Conservation (phyloP, 92 coral and sea anemone genomes). For the Anthopleura xanthogrammica region DNA sequence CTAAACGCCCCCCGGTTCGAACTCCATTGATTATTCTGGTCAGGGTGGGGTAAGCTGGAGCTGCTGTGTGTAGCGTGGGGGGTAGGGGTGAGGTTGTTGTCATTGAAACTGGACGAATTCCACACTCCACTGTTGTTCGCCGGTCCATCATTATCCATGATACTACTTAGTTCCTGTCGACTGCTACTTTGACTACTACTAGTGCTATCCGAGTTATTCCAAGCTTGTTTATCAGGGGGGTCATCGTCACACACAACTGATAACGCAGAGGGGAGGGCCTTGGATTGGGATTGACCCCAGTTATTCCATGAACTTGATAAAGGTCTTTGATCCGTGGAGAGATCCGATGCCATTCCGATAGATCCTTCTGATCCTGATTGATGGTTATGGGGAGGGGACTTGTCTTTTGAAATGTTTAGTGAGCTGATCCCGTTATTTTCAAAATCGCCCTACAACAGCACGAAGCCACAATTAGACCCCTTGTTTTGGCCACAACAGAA, state of each 20-base stretch:
- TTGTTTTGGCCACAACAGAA: no score
- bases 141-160: conserved; percentile 85
- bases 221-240: conserved; percentile 75
- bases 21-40: conserved; percentile 72
- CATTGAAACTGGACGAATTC: conserved; percentile 79
- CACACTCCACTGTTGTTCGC: conserved; percentile 53
- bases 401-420: conserved; percentile 28
- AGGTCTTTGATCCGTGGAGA: conserved; percentile 60
- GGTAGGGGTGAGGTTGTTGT: conserved; percentile 85
- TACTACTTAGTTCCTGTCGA: conserved; percentile 89
- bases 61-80: conserved; percentile 65
- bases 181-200: conserved; percentile 98
- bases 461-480: no score
- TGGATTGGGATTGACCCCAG: conserved; percentile 81
- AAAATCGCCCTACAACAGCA: conserved; percentile 38
- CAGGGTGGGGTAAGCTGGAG: conserved; percentile 72
- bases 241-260: conserved; percentile 89
- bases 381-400: conserved; percentile 45
- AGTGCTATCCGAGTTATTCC: conserved; percentile 99
- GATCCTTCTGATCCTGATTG: conserved; percentile 44
- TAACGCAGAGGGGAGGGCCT: conserved; percentile 46
- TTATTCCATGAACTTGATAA: conserved; percentile 79
- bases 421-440: conserved; percentile 43
- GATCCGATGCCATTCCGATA: conserved; percentile 40
- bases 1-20: conserved; percentile 90